Evolutionary conservation across 2,113 vertebrate species (phyloP).

Genomic region (Ceyx cyanopectus): DNA sequence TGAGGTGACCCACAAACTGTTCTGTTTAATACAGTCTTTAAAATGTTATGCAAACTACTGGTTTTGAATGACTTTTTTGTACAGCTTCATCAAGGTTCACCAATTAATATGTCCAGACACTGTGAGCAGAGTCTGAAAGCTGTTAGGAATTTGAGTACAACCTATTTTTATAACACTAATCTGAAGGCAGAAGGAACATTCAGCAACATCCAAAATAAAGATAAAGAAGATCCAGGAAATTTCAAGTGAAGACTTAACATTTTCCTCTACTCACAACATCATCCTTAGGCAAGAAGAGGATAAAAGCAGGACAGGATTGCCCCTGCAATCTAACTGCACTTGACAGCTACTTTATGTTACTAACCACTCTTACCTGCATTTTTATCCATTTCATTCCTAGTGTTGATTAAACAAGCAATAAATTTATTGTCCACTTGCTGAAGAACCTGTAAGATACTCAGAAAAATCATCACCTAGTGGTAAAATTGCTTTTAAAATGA

Average conservation of each 20-base stretch:
- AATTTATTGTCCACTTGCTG: constrained; percentile 98
- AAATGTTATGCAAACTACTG: constrained; percentile 14
- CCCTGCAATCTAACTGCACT: not conserved
- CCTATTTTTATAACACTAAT: constrained; percentile 46
- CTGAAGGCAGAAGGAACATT: constrained; percentile 33
- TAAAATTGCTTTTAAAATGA: constrained; percentile 9
- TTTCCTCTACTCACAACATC: constrained; percentile 12
- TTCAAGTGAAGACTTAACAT: constrained; percentile 35
- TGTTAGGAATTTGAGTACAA: constrained; percentile 29
- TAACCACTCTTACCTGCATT: constrained; percentile 71
- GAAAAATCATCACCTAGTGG: not conserved
- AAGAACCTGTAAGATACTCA: constrained; percentile 85
- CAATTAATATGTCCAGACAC: not conserved
- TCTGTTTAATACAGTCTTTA: not conserved
- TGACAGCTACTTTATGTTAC: not conserved
- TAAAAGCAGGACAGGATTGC: not conserved
- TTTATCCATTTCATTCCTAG: constrained; percentile 68
- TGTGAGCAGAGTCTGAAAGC: constrained; percentile 27
- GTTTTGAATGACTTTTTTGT: constrained; percentile 48
- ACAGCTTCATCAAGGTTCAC: constrained; percentile 7
- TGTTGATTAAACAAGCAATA: constrained; percentile 94
- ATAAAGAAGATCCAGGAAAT: constrained; percentile 54
- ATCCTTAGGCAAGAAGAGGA: not conserved
- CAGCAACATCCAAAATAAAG: constrained; percentile 48
- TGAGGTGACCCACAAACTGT: not conserved